Conservation (phyloP, 2,113 vertebrate species). For the Nematolebias whitei region DNA sequence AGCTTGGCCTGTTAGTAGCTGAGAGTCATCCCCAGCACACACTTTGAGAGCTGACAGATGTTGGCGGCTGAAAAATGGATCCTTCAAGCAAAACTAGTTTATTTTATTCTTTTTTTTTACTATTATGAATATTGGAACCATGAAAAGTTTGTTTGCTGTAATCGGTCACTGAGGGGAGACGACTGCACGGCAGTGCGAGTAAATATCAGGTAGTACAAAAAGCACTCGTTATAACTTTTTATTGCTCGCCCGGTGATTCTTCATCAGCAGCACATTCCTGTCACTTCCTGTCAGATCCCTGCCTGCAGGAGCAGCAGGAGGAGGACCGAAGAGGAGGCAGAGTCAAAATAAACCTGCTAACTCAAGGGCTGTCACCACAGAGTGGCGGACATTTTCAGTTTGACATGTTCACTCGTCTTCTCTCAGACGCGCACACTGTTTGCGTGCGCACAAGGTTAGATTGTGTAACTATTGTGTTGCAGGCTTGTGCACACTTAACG, state of each 20-base stretch:
- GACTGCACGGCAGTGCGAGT: constrained; percentile 1
- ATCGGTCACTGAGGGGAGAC: constrained; percentile 20
- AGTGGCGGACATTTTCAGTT: constrained; percentile 7
- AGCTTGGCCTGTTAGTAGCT: no score
- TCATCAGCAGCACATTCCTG: neutral
- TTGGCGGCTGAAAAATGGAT: no score
- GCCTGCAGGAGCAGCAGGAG: neutral
- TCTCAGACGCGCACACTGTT: no score
- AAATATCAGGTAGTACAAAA: constrained; percentile 31
- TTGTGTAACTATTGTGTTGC: no score
- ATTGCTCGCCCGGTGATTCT: constrained; percentile 24
- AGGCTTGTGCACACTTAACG: no score
- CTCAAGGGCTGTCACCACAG: constrained; percentile 21
- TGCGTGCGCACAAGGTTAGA: no score
- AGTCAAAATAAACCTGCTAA: constrained; percentile 33
- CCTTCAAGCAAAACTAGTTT: no score
- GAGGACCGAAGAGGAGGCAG: neutral
- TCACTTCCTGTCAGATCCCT: constrained; percentile 19
- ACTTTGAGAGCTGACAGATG: no score
- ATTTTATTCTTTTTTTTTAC: no score
- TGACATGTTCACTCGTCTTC: constrained; percentile 1
- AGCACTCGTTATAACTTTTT: constrained; percentile 9
- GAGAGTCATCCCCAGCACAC: no score
- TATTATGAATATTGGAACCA: no score
- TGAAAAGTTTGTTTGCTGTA: no score